These are phyloP conservation scores for Oreochromis tanganicae DNA, from an alignment of 2,113 vertebrate genomes.

Conservation along the genomic window DNA sequence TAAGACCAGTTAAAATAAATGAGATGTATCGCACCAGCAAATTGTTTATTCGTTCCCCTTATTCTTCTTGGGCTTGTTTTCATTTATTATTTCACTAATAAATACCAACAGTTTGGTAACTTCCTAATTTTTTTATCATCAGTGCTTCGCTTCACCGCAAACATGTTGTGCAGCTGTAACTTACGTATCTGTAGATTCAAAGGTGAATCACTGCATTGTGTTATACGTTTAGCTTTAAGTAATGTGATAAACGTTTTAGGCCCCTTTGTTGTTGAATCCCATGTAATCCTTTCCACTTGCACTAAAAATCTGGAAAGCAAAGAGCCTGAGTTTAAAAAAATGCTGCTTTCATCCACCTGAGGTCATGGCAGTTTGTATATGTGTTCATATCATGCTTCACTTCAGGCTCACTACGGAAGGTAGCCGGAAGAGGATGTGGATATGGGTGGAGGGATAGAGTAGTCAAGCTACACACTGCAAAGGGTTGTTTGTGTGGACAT, in stretches of 20 bases:
- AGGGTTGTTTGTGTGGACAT: constrained; percentile 20
- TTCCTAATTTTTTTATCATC: background rate
- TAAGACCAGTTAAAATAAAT: background rate
- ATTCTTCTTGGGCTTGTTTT: background rate
- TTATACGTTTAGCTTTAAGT: background rate
- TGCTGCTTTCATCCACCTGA: background rate
- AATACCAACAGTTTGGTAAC: background rate
- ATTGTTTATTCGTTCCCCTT: background rate
- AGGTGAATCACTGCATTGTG: background rate
- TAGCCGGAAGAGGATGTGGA: constrained; percentile 46
- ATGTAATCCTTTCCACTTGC: background rate
- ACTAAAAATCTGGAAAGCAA: background rate
- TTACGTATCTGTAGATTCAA: background rate
- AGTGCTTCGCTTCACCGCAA: background rate
- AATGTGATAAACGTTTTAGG: background rate
- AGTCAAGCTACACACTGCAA: background rate
- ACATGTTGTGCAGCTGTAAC: background rate
- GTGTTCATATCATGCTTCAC: background rate
- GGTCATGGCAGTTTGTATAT: background rate
- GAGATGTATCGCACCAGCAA: background rate
- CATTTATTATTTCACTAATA: background rate
- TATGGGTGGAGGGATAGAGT: constrained; percentile 27
- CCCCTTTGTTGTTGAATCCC: background rate
- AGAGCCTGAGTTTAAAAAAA: background rate
- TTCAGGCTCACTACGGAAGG: background rate